These are phyloP conservation scores for Lithosia quadra DNA, from an alignment of 2,888 invertebrate genomes.

Conservation along the genomic window DNA sequence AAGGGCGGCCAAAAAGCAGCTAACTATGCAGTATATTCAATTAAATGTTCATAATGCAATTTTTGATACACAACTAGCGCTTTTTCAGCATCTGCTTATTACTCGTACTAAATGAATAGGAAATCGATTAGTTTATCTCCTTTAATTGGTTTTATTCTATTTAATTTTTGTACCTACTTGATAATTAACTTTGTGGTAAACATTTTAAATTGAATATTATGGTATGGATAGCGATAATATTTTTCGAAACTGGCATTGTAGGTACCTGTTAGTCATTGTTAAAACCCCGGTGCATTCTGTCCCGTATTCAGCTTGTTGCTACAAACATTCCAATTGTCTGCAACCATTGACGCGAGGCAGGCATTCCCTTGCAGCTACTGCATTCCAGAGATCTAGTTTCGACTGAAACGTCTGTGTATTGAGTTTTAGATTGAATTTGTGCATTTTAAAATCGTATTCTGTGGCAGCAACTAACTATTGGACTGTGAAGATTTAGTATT, in stretches of 20 bases:
- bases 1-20: no score
- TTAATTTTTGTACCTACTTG: no score
- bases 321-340: conserved; percentile 59
- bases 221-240: no score
- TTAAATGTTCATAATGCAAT: no score
- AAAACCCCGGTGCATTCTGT: conserved; percentile 36
- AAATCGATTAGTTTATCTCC: neutral
- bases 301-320: conserved; percentile 40
- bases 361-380: conserved; percentile 49
- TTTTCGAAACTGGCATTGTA: conserved; percentile 17
- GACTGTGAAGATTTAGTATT: neutral
- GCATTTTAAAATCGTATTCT: neutral
- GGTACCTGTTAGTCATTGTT: conserved; percentile 32
- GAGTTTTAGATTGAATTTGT: neutral
- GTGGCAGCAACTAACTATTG: neutral
- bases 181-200: no score
- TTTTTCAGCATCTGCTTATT: neutral
- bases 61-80: neutral
- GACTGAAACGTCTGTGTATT: conserved; percentile 24
- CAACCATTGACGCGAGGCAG: conserved; percentile 55
- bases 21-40: no score
- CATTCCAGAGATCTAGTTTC: conserved; percentile 47
- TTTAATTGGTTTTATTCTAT: neutral
- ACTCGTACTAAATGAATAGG: no score
- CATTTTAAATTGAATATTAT: no score